phyloP scores from a whole-genome alignment of 2,888 invertebrate species.

The Busseola fusca region DNA sequence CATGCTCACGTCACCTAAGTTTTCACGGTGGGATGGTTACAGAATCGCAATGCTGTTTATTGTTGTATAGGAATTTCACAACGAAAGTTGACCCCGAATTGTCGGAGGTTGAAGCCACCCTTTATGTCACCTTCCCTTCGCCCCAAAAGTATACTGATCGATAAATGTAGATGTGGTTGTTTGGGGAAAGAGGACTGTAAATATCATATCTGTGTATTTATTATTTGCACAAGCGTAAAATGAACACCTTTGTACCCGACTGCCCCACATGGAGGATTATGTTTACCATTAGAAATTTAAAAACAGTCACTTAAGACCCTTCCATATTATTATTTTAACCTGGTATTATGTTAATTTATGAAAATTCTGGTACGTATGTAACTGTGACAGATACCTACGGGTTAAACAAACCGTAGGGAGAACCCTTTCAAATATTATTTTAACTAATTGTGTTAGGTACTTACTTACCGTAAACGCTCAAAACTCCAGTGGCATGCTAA shows the following conservation, averaged over 20 bases:
- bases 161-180: neutral
- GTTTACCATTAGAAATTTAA: neutral
- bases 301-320: constrained; percentile 1
- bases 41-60: neutral
- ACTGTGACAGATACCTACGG: constrained; percentile 32
- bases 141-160: neutral
- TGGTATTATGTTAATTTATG: constrained; percentile 43
- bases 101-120: neutral
- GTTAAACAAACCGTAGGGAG: constrained; percentile 18
- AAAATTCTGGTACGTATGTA: constrained; percentile 33
- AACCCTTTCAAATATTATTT: constrained; percentile 36
- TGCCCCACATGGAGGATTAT: neutral
- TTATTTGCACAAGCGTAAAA: neutral
- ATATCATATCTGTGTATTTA: neutral
- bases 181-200: neutral
- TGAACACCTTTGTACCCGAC: neutral
- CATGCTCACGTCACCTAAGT: too few species aligned
- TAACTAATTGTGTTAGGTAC: constrained; percentile 16
- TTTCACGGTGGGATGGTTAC: too few species aligned
- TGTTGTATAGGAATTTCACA: neutral
- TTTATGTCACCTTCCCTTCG: neutral
- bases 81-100: neutral
- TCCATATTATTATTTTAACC: neutral
- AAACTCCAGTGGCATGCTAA: too few species aligned
- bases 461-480: too few species aligned